These are phyloP conservation scores for Rugalucina vietnamica DNA, from an alignment of 2,888 invertebrate species.

Conservation along the genomic window DNA sequence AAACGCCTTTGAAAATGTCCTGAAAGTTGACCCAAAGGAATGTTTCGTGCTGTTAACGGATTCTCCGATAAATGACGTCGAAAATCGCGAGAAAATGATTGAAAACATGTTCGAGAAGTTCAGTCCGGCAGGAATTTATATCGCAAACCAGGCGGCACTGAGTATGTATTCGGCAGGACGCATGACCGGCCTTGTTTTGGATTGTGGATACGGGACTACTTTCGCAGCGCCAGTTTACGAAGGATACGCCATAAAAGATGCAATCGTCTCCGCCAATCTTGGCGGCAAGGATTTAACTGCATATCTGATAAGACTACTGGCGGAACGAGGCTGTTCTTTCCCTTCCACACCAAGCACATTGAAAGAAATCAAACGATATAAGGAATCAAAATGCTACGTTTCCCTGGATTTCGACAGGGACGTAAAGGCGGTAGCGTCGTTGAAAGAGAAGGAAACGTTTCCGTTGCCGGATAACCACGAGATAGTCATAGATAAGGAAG, in stretches of 20 bases:
- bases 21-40: background rate
- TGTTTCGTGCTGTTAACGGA: background rate
- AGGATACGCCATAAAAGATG: conserved; percentile 12
- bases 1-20: background rate
- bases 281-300: conserved; percentile 6
- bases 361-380: background rate
- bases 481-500: background rate
- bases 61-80: background rate
- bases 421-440: background rate
- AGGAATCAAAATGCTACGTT: conserved; percentile 5
- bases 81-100: conserved; percentile 11
- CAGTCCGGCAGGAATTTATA: background rate
- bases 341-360: background rate
- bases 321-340: background rate
- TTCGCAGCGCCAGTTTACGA: conserved; percentile 8
- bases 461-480: background rate
- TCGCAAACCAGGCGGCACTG: conserved; percentile 2
- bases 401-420: background rate
- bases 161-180: background rate
- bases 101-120: conserved; percentile 3
- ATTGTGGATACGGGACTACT: conserved; percentile 4
- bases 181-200: conserved; percentile 14
- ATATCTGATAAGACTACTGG: background rate
- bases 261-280: background rate
- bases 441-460: background rate